Evolutionary conservation across 1,140 invertebrate genomes (phyloP).

Genomic region (Drosophila sproati): DNA sequence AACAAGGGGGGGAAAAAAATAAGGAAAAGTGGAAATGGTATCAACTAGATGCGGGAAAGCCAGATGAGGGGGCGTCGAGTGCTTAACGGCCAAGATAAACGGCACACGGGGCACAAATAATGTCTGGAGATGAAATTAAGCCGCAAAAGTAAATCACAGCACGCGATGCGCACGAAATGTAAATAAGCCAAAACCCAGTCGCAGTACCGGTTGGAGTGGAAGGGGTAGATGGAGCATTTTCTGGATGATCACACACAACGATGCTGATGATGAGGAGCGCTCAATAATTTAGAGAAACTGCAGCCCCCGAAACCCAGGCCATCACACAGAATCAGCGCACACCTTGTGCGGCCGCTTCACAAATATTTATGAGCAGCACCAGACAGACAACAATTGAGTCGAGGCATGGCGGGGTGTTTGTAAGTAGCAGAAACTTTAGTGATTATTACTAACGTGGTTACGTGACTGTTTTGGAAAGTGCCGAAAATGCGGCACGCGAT

Average conservation of each 20-base stretch:
- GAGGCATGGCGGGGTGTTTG: neutral
- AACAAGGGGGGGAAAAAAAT: constrained; percentile 21
- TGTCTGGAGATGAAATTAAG: constrained; percentile 82
- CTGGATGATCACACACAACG: constrained; percentile 30
- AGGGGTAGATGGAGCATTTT: neutral
- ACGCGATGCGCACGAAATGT: constrained; percentile 79
- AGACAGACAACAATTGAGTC: constrained; percentile 32
- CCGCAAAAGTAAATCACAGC: constrained; percentile 81
- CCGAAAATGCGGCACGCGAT: constrained; percentile 80
- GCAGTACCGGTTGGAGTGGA: too few species aligned
- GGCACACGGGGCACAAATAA: constrained; percentile 76
- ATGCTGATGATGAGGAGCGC: constrained; percentile 61
- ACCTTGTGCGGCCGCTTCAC: constrained; percentile 56
- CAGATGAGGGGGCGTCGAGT: constrained; percentile 51
- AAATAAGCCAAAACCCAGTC: constrained; percentile 61
- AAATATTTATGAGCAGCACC: constrained; percentile 74
- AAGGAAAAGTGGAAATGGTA: neutral
- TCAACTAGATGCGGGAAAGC: constrained; percentile 25
- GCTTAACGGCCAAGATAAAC: constrained; percentile 78
- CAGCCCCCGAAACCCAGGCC: constrained; percentile 32
- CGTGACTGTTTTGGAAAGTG: constrained; percentile 84
- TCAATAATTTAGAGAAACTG: constrained; percentile 80
- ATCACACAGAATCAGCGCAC: constrained; percentile 20
- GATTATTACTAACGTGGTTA: constrained; percentile 84
- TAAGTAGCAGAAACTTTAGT: constrained; percentile 78